Base-by-base conservation (phyloP, 2,888 invertebrate species). In the Ctena decussata region DNA sequence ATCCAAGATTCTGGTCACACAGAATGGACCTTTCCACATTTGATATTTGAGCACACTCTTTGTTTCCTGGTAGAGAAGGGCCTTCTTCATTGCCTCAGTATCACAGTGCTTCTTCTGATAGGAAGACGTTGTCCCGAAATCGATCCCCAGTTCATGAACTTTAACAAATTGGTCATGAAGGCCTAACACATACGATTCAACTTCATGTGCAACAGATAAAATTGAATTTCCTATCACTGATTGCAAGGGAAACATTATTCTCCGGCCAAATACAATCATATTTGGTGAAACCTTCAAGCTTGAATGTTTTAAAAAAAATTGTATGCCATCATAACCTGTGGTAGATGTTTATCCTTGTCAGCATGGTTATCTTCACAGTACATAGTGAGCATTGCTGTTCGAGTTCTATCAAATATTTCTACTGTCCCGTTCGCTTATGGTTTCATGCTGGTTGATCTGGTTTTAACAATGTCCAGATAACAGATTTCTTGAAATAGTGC, bases 251-350 rank as follows among this genome's bases (percentile, higher is more conserved):
- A 86, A 53, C n/a, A 32, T 57, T 8, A 82, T 44, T 24, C 85
- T 81, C 6, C 75, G 27, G 5, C 85, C 86, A n/a, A 86, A 60
- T 32, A 85, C 44, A 80, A 89, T 79, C 71, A 76, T 87, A 24
- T 89, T 89, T 46, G 82, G 86, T n/a, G 73, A 77, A 30, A 77
- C 60, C 32, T 80, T 77, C 18, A 83, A 80, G n/a, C 44, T 78
- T 11, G 60, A 30, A 41, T 89, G 85, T 0, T 60, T 49, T 5
- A 80, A 82, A 1, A 15, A 41, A 85, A 79, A 57, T 82, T 41
- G 49, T 89, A 89, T 18, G 85, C 85, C 84, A 89, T 87, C 78
- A 85, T 74, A 1, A 87, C 72, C 21, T 87, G 84, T 2, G 78
- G 87, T 0, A 87, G 77, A 39, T 80, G 78, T 8, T 18, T 35